Base-by-base conservation (phyloP, 2,797 vertebrate species). In the Acipenser oxyrinchus region DNA sequence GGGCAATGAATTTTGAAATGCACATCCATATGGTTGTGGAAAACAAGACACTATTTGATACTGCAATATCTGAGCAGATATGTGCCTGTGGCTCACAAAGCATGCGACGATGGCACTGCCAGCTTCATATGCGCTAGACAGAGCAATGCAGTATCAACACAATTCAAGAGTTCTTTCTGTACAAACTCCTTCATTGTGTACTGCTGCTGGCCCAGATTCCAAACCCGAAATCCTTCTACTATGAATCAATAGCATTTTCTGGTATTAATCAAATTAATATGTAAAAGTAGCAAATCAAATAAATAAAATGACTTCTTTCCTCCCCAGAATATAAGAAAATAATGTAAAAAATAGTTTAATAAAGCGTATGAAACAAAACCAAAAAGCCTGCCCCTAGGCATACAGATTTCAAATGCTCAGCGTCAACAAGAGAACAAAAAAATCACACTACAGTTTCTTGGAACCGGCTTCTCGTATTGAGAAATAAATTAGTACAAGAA, bases 271-370 rank as follows among this genome's bases (percentile, higher is more conserved):
- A 37, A 37, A 37, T 37, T 37, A 37, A 37, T 37, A 37, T 37
- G 37, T 37, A 37, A 37, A 37, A 37, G 5, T 5, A 37, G 37
- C 37, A 2, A 58, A 70, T 71, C 7, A 70, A 79, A 73, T 4
- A 37, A 37, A 37, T 37, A 62, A 71, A 51, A 76, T 37, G 37
- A 37, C 55, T 57, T 57, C 13, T 57, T 10, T 4, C 23, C 23
- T 2, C 9, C 12, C 12, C 6, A 11, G 13, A 11, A 15, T 58
- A n/a, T 10, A 58, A 70, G 70, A 8, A 70, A 79, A 73, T 63
- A 71, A 76, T 82, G 79, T 75, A 86, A 88, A 86, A 88, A 86
- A 88, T 77, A 84, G 83, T 88, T 90, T 91, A 88, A 87, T 85
- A 83, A 83, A 84, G 83, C 78, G 78, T 84, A 86, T 83, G 81